Evolutionary conservation across 2,797 vertebrate genomes (phyloP).

Genomic region (Acanthis flammea): DNA sequence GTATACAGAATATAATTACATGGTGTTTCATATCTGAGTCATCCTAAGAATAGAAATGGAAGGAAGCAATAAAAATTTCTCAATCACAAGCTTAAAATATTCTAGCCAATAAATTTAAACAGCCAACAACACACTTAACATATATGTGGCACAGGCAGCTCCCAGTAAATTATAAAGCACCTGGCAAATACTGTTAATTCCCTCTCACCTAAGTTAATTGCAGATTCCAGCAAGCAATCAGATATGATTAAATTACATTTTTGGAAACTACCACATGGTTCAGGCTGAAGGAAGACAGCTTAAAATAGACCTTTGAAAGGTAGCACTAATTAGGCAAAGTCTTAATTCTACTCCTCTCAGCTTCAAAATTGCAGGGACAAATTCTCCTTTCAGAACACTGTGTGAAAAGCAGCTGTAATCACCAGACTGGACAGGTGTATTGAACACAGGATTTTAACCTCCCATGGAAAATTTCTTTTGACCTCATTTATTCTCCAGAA

Average conservation of each 20-base stretch:
- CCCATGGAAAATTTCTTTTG: neutral
- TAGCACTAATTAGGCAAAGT: conserved; percentile 1
- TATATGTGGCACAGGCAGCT: neutral
- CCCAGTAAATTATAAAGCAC: neutral
- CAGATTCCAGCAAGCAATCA: conserved; percentile 39
- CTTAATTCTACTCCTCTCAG: neutral
- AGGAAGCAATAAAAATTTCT: conserved; percentile 8
- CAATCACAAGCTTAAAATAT: conserved; percentile 8
- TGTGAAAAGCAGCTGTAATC: neutral
- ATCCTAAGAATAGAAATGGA: neutral
- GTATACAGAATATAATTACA: conserved; percentile 5
- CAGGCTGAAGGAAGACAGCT: conserved; percentile 5
- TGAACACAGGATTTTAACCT: neutral
- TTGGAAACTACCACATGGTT: conserved; percentile 24
- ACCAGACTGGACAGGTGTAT: neutral
- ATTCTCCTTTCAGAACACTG: neutral
- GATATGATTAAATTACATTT: conserved; percentile 41
- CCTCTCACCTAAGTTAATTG: conserved; percentile 25
- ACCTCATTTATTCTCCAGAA: neutral
- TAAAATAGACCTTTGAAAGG: conserved; percentile 37
- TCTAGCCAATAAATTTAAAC: neutral
- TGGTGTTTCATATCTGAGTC: conserved; percentile 4
- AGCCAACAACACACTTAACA: neutral
- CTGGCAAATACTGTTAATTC: conserved; percentile 17
- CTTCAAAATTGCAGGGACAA: neutral